phyloP scores from a whole-genome alignment of 1,140 invertebrate genomes.

The Cherax destructor region DNA sequence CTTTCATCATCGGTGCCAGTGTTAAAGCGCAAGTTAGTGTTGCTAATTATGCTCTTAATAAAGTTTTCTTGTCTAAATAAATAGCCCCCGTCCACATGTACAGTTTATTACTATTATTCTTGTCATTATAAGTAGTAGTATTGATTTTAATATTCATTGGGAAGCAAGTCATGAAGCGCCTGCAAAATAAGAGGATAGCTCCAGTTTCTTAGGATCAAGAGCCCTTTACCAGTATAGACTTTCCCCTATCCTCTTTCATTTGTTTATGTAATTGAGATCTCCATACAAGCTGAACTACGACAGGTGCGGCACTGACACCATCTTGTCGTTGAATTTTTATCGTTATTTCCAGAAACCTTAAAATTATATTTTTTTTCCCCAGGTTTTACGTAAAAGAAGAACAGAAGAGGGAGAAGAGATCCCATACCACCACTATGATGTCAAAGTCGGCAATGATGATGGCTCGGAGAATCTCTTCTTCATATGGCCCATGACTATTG shows the following conservation, averaged over 20 bases:
- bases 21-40: slow-evolving; percentile 80
- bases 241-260: too few species aligned
- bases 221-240: too few species aligned
- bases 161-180: too few species aligned
- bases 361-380: neutral
- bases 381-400: slow-evolving; percentile 79
- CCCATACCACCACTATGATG: slow-evolving; percentile 88
- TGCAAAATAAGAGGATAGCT: too few species aligned
- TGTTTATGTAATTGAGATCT: too few species aligned
- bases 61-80: neutral
- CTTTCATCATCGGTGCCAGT: slow-evolving; percentile 93
- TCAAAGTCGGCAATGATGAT: slow-evolving; percentile 80
- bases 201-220: too few species aligned
- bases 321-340: neutral
- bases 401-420: slow-evolving; percentile 88
- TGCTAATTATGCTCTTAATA: neutral
- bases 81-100: too few species aligned
- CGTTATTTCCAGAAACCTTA: neutral
- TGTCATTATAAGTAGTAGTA: too few species aligned
- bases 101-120: too few species aligned
- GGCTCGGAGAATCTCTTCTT: slow-evolving; percentile 91
- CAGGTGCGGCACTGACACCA: too few species aligned
- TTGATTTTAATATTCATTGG: too few species aligned
- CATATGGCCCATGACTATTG: slow-evolving; percentile 94
- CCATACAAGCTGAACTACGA: too few species aligned